Evolutionary conservation across 2,888 invertebrate species (phyloP).

Genomic region (Neoitamus cyanurus): DNA sequence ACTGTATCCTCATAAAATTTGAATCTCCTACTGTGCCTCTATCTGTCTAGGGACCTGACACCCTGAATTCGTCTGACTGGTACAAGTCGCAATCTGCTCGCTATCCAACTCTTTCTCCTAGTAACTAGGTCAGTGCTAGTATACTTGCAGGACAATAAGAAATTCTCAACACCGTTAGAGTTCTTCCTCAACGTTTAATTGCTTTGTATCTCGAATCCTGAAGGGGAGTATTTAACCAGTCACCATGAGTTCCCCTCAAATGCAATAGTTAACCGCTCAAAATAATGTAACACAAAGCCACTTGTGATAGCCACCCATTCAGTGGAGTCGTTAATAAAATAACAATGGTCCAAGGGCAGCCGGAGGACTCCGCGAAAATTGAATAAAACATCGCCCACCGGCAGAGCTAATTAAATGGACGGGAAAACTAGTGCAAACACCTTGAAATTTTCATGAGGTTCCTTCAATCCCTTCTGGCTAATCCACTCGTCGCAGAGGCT

Average conservation of each 20-base stretch:
- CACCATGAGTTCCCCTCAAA: not conserved
- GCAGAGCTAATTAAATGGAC: conserved; percentile 44
- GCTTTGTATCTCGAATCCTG: too few relatives aligned
- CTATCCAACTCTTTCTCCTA: too few relatives aligned
- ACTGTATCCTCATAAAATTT: too few relatives aligned
- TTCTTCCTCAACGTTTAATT: too few relatives aligned
- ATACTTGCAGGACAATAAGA: too few relatives aligned
- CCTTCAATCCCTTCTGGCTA: conserved; percentile 20
- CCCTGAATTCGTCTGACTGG: too few relatives aligned
- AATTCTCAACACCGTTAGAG: too few relatives aligned
- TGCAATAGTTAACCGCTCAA: not conserved
- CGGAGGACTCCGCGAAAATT: conserved; percentile 11
- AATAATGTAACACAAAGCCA: not conserved
- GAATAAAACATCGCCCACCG: conserved; percentile 38
- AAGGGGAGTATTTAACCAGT: not conserved
- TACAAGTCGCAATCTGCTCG: too few relatives aligned
- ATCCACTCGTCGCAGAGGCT: not conserved
- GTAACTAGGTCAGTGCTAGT: too few relatives aligned
- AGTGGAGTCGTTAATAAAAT: not conserved
- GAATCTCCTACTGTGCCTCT: too few relatives aligned
- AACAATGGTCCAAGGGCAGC: not conserved
- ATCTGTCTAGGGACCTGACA: too few relatives aligned
- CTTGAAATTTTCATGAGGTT: conserved; percentile 42
- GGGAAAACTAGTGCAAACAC: conserved; percentile 43
- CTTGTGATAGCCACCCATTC: not conserved